These are phyloP conservation scores for Cyprinus carpio DNA, from an alignment of 2,113 vertebrate species.

Conservation along the genomic window DNA sequence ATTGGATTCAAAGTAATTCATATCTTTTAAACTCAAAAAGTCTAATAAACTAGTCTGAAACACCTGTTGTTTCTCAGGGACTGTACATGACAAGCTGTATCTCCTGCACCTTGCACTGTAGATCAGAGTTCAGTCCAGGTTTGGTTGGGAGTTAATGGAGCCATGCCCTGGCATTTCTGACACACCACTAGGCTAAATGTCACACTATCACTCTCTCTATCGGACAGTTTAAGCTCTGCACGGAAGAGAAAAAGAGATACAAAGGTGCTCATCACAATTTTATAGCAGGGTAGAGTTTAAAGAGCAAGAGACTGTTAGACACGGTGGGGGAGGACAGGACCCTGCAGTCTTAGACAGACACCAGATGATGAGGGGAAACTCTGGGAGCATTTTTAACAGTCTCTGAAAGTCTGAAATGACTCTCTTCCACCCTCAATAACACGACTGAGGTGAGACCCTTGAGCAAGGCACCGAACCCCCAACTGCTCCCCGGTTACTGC, in stretches of 20 bases:
- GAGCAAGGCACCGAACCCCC: too few relatives aligned
- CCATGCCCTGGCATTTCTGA: conserved; percentile 55
- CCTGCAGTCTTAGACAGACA: not conserved
- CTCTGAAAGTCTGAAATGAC: not conserved
- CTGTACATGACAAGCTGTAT: not conserved
- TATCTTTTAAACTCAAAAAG: not conserved
- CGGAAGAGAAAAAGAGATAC: conserved; percentile 37
- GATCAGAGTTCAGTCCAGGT: conserved; percentile 34
- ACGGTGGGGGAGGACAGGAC: not conserved
- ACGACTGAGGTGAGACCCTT: too few relatives aligned
- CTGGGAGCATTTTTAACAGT: too few relatives aligned
- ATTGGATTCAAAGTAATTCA: not conserved
- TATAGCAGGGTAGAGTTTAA: not conserved
- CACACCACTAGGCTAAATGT: conserved; percentile 52
- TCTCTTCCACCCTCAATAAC: too few relatives aligned
- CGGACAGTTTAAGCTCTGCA: conserved; percentile 7
- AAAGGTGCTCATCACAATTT: conserved; percentile 37
- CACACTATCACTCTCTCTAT: conserved; percentile 59
- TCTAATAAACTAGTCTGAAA: not conserved
- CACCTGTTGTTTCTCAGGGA: not conserved
- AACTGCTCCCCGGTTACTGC: too few relatives aligned
- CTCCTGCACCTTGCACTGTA: not conserved
- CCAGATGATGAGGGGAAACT: not conserved
- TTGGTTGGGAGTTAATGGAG: conserved; percentile 47
- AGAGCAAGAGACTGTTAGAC: conserved; percentile 14